phyloP scores from a whole-genome alignment of 1,140 invertebrate species.

The Drosophila tsacasi region DNA sequence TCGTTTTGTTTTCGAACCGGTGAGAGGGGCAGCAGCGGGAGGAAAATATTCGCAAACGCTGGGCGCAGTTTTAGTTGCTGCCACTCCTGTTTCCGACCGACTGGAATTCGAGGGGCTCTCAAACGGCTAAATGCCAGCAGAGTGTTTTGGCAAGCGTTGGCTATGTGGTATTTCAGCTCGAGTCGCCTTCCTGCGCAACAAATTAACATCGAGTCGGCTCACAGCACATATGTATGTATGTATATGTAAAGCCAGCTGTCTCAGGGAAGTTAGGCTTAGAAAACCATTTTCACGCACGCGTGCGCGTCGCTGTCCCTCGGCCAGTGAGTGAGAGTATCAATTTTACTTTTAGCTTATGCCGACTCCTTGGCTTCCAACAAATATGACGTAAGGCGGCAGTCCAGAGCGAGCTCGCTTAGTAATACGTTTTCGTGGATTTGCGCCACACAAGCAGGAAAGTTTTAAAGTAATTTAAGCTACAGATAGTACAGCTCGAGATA shows the following conservation, averaged over 20 bases:
- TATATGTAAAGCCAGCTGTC: background rate
- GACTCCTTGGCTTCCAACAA: conserved; percentile 11
- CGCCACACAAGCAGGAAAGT: conserved; percentile 26
- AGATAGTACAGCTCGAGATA: conserved; percentile 46
- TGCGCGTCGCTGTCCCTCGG: conserved; percentile 41
- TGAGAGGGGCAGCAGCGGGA: background rate
- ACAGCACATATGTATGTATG: conserved; percentile 5
- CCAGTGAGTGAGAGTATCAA: conserved; percentile 64
- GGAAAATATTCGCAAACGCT: conserved; percentile 25
- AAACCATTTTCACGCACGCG: conserved; percentile 79
- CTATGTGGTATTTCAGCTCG: conserved; percentile 40
- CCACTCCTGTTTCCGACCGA: conserved; percentile 63
- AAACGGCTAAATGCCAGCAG: conserved; percentile 65
- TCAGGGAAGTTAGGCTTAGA: conserved; percentile 38
- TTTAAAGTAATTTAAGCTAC: conserved; percentile 50
- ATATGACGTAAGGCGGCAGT: conserved; percentile 64
- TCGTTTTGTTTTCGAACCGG: conserved; percentile 2
- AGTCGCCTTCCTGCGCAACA: conserved; percentile 22
- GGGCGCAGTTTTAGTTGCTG: conserved; percentile 49
- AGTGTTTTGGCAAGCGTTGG: conserved; percentile 53
- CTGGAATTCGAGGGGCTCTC: conserved; percentile 48
- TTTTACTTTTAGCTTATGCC: conserved; percentile 67
- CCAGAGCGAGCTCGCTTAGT: conserved; percentile 6
- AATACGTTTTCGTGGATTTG: conserved; percentile 44
- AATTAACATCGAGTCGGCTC: conserved; percentile 40